Evolutionary conservation across 2,113 vertebrate species (phyloP).

Genomic region (Otis tarda): DNA sequence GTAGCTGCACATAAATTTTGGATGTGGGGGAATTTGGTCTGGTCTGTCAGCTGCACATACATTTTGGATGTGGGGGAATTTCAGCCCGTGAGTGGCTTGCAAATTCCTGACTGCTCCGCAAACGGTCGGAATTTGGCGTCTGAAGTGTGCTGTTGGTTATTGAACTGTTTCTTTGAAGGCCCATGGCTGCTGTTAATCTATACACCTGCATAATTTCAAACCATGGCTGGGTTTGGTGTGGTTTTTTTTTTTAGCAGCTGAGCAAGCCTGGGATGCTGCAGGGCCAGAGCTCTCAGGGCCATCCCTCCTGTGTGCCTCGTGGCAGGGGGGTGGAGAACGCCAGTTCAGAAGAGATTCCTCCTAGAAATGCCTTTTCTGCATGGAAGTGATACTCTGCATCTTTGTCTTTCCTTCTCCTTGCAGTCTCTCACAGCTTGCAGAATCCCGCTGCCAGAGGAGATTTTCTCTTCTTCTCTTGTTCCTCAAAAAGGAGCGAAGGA

Average conservation of each 20-base stretch:
- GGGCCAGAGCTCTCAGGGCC: not conserved
- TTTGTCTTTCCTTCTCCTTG: not conserved
- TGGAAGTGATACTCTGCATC: fast-evolving
- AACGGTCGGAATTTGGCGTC: not conserved
- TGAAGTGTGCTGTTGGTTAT: not conserved
- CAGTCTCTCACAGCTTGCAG: not conserved
- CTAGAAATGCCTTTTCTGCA: not conserved
- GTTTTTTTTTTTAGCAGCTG: not conserved
- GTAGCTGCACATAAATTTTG: too few relatives aligned
- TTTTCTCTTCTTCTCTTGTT: not conserved
- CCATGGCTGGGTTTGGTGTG: fast-evolving
- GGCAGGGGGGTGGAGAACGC: not conserved
- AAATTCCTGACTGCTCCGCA: not conserved
- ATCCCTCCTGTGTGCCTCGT: fast-evolving
- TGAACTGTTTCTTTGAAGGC: not conserved
- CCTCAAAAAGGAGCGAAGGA: not conserved
- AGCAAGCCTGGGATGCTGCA: not conserved
- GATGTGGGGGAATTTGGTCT: too few relatives aligned
- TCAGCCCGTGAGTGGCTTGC: not conserved
- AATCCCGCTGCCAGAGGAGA: not conserved
- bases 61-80: not conserved
- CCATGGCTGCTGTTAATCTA: fast-evolving
- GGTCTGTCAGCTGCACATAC: not conserved
- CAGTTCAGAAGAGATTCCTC: not conserved
- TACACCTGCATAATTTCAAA: not conserved